Evolutionary conservation across 2,888 invertebrate species (phyloP).

Genomic region (Pollenia labialis): DNA sequence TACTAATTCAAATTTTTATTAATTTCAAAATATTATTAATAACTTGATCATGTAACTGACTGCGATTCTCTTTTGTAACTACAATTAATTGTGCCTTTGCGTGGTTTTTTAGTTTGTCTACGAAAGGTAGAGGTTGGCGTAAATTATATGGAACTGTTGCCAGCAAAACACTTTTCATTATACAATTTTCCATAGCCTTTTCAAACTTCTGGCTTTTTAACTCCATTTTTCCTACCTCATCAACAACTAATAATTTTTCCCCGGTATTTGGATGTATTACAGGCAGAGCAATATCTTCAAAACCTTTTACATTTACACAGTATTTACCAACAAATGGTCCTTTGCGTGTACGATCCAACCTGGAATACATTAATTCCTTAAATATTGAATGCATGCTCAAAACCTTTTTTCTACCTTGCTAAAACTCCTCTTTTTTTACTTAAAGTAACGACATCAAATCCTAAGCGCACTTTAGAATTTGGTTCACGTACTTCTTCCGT

Average conservation of each 20-base stretch:
- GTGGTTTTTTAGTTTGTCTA: constrained; percentile 78
- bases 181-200: constrained; percentile 72
- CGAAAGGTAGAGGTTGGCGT: constrained; percentile 74
- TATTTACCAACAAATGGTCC: constrained; percentile 87
- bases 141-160: constrained; percentile 78
- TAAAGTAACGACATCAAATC: constrained; percentile 87
- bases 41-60: constrained; percentile 76
- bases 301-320: constrained; percentile 86
- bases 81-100: constrained; percentile 73
- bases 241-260: constrained; percentile 78
- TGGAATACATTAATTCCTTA: constrained; percentile 28
- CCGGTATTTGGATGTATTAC: constrained; percentile 78
- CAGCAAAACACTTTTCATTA: constrained; percentile 75
- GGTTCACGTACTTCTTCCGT: constrained; percentile 87
- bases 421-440: constrained; percentile 84
- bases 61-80: constrained; percentile 79
- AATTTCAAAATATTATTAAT: constrained; percentile 55
- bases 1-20: background rate
- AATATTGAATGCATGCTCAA: background rate
- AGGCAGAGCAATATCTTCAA: constrained; percentile 86
- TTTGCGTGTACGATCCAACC: constrained; percentile 49
- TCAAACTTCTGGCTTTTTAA: constrained; percentile 80
- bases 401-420: constrained; percentile 84
- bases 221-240: constrained; percentile 84
- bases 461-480: constrained; percentile 84